phyloP scores from a whole-genome alignment of 2,797 vertebrate genomes.

The Eutrigla gurnardus region DNA sequence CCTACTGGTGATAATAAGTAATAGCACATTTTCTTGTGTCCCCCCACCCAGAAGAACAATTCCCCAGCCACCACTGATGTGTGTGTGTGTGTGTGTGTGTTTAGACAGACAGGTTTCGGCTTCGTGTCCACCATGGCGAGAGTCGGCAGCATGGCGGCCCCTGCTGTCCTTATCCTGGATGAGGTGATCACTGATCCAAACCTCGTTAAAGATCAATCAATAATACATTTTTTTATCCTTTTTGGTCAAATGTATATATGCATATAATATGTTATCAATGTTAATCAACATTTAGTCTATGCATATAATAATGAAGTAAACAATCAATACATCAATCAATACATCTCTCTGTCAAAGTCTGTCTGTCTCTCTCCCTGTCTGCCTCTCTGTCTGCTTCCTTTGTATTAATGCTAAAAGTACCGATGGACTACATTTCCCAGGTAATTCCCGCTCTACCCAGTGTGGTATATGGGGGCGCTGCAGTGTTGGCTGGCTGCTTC shows the following conservation, averaged over 20 bases:
- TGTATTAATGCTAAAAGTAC: not conserved
- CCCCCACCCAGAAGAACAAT: no score
- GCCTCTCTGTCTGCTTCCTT: not conserved
- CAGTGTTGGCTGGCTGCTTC: conserved; percentile 79
- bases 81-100: not conserved
- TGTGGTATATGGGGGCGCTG: conserved; percentile 85
- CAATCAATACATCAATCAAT: not conserved
- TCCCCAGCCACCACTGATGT: not conserved
- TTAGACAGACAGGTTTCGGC: conserved; percentile 93
- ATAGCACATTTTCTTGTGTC: no score
- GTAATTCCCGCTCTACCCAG: conserved; percentile 86
- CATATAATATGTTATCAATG: not conserved
- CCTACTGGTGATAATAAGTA: no score
- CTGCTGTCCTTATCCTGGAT: conserved; percentile 88
- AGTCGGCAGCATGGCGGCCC: conserved; percentile 91
- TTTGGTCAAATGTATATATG: not conserved
- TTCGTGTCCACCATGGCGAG: conserved; percentile 91
- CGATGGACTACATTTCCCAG: conserved; percentile 45
- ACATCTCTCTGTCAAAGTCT: not conserved
- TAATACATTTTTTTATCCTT: not conserved
- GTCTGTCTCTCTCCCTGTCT: not conserved
- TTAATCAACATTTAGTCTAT: no score
- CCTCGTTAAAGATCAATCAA: not conserved
- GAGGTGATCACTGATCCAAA: conserved; percentile 73
- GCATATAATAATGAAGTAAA: not conserved